These are phyloP conservation scores for Lasiurus cinereus DNA, from an alignment of 2,113 vertebrate genomes.

Conservation along the genomic window DNA sequence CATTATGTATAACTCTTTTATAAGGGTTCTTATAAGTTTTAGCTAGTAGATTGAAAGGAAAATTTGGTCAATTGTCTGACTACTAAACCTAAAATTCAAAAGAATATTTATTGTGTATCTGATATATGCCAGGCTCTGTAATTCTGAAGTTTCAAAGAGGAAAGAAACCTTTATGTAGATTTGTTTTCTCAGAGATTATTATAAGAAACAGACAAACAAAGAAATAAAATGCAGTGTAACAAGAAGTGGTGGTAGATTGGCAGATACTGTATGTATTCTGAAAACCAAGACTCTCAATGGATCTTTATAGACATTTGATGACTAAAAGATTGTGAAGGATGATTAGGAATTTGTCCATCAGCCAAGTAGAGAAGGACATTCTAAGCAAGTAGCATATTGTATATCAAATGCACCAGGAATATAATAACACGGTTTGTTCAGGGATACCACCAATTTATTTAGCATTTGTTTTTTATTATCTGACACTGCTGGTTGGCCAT, in stretches of 20 bases:
- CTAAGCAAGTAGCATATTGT: neutral
- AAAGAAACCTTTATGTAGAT: neutral
- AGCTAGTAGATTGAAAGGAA: neutral
- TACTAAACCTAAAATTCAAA: slow-evolving; percentile 10
- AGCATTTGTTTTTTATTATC: neutral
- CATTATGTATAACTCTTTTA: neutral
- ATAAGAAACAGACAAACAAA: slow-evolving; percentile 6
- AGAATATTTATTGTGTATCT: neutral
- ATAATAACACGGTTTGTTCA: neutral
- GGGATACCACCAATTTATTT: neutral
- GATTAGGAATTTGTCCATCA: neutral
- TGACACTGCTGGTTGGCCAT: neutral
- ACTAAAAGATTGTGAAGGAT: neutral
- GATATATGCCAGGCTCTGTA: neutral
- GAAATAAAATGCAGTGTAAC: neutral
- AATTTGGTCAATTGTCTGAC: neutral
- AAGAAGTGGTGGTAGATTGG: accelerated
- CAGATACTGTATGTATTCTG: neutral
- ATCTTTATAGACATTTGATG: neutral
- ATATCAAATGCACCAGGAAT: neutral
- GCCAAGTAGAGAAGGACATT: neutral
- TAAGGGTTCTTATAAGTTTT: neutral
- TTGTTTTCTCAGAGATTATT: neutral
- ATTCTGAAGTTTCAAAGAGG: neutral
- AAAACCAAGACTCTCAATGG: neutral